Conservation (phyloP, 2,888 invertebrate genomes). For the Pristionchus japonicus region DNA sequence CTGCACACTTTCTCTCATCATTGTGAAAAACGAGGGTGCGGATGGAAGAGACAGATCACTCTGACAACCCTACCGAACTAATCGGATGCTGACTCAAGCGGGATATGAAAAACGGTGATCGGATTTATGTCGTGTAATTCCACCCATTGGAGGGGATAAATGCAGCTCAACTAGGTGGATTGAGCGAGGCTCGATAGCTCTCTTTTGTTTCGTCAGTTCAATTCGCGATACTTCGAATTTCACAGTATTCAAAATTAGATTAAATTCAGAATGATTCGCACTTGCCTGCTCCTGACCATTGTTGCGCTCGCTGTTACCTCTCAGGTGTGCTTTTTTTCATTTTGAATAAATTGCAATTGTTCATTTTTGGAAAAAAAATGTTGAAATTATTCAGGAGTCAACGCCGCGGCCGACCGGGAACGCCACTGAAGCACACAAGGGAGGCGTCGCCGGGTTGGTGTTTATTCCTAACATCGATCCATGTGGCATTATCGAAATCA, state of each 20-base stretch:
- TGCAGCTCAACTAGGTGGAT: not conserved
- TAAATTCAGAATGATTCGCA: slow-evolving; percentile 14
- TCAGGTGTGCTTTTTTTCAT: not conserved
- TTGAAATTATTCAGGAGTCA: not conserved
- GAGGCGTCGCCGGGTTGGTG: slow-evolving; percentile 37
- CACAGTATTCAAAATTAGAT: not conserved
- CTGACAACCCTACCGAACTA: not conserved
- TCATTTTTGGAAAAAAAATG: not conserved
- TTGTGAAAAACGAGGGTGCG: not conserved
- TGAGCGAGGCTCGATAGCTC: not conserved
- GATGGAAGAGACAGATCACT: not conserved
- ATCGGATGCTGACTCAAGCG: not conserved
- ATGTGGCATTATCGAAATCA: no score
- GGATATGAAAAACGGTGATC: not conserved
- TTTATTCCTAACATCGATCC: no score
- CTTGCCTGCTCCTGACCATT: not conserved
- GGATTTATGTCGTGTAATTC: not conserved
- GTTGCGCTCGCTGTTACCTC: not conserved
- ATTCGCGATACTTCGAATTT: not conserved
- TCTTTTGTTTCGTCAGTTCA: no score
- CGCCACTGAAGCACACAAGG: not conserved
- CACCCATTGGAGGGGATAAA: not conserved
- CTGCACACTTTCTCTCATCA: not conserved
- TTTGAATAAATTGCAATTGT: not conserved
- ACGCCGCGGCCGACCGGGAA: not conserved